These are phyloP conservation scores for Ectropis grisescens DNA, from an alignment of 1,140 invertebrate species.

Conservation along the genomic window DNA sequence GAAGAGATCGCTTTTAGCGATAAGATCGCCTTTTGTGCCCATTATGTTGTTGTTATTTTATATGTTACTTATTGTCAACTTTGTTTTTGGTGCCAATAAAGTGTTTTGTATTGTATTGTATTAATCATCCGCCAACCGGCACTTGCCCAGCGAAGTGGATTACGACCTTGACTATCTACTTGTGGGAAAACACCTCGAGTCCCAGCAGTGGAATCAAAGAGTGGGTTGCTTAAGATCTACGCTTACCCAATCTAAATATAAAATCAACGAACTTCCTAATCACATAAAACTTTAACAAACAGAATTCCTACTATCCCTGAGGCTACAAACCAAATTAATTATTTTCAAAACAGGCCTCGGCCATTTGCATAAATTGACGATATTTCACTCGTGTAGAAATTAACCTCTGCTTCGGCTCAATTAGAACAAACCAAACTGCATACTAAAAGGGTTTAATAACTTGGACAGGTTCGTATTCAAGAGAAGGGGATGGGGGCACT, in stretches of 20 bases:
- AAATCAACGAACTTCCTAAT: conserved; percentile 32
- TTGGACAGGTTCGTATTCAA: conserved; percentile 12
- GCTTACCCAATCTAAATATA: too few species aligned
- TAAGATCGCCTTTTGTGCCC: too few species aligned
- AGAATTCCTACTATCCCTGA: conserved; percentile 30
- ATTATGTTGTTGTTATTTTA: too few species aligned
- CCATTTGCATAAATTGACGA: conserved; percentile 63
- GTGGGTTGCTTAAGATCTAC: too few species aligned
- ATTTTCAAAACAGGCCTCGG: conserved; percentile 38
- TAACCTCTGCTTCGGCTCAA: conserved; percentile 57
- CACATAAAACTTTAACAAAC: conserved; percentile 46
- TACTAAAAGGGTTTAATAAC: conserved; percentile 56
- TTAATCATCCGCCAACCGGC: too few species aligned
- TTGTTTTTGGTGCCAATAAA: too few species aligned
- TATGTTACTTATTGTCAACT: too few species aligned
- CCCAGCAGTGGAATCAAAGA: too few species aligned
- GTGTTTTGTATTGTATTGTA: too few species aligned
- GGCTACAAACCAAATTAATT: conserved; percentile 54
- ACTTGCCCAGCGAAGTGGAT: too few species aligned
- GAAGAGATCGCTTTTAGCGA: too few species aligned
- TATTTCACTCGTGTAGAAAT: conserved; percentile 59
- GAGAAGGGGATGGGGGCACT: background rate
- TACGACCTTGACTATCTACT: too few species aligned
- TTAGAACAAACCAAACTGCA: conserved; percentile 38
- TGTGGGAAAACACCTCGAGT: background rate